These are phyloP conservation scores for Boulengeromyrus knoepffleri DNA, from an alignment of 2,113 vertebrate genomes.

Conservation along the genomic window DNA sequence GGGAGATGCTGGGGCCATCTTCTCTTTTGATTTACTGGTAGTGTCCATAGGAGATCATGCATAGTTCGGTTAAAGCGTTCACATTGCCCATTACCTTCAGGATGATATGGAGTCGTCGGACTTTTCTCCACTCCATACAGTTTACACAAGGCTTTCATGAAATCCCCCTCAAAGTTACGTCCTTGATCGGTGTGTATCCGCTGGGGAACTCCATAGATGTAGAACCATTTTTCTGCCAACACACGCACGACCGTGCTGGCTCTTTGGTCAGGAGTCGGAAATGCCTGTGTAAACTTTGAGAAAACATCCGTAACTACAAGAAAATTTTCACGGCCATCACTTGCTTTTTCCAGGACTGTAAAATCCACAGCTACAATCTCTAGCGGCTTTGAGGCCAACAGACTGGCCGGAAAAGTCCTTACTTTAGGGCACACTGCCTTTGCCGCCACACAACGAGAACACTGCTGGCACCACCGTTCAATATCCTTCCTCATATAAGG, in stretches of 20 bases:
- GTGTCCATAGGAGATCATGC: no score
- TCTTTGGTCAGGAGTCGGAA: background rate
- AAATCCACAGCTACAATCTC: background rate
- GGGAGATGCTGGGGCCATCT: no score
- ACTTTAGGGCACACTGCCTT: background rate
- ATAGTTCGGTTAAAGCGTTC: background rate
- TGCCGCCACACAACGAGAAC: background rate
- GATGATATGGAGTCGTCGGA: background rate
- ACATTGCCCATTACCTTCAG: background rate
- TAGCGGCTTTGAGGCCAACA: background rate
- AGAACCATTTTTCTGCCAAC: no score
- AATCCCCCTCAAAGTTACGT: no score
- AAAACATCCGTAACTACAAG: slow-evolving; percentile 7
- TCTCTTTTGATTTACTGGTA: no score
- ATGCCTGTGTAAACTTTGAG: no score
- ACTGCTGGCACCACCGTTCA: background rate
- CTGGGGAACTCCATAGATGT: no score
- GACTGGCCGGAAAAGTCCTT: background rate
- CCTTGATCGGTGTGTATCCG: no score
- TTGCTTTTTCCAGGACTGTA: background rate
- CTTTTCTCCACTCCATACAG: no score
- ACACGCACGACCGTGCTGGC: no score
- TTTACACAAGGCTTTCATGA: no score
- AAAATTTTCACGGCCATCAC: slow-evolving; percentile 1
- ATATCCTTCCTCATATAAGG: background rate